phyloP scores from a whole-genome alignment of 2,113 vertebrate genomes.

The Dicerorhinus sumatrensis region DNA sequence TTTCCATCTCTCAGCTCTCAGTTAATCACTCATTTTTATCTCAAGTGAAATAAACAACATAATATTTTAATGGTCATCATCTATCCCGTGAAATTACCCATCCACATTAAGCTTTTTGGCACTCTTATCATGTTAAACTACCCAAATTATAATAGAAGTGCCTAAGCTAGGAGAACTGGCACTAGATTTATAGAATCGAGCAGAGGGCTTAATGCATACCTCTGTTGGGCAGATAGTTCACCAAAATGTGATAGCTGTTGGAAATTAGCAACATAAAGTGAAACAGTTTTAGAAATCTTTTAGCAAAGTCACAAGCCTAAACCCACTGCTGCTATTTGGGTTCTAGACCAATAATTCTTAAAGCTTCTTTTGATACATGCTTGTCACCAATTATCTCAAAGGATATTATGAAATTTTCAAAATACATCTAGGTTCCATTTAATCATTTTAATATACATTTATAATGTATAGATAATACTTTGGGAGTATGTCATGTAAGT shows the following conservation, averaged over 20 bases:
- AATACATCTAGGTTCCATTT: neutral
- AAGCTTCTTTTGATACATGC: neutral
- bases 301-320: conserved; percentile 5
- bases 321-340: neutral
- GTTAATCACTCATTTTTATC: conserved; percentile 35
- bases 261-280: conserved; percentile 3
- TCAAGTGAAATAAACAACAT: conserved; percentile 57
- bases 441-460: conserved; percentile 28
- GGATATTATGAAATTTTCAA: neutral
- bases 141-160: conserved; percentile 1
- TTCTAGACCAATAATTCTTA: neutral
- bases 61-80: conserved; percentile 49
- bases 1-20: neutral
- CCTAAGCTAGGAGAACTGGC: conserved; percentile 21
- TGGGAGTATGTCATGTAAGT: neutral
- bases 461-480: neutral
- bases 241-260: conserved; percentile 17
- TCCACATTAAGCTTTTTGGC: conserved; percentile 58
- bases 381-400: neutral
- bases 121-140: neutral
- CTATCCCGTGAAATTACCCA: conserved; percentile 16
- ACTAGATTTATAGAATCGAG: conserved; percentile 13
- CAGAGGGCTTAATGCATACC: neutral
- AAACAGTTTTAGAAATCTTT: conserved; percentile 17
- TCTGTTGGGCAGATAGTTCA: neutral